Base-by-base conservation (phyloP, 1,140 invertebrate species). In the Pissodes strobi region DNA sequence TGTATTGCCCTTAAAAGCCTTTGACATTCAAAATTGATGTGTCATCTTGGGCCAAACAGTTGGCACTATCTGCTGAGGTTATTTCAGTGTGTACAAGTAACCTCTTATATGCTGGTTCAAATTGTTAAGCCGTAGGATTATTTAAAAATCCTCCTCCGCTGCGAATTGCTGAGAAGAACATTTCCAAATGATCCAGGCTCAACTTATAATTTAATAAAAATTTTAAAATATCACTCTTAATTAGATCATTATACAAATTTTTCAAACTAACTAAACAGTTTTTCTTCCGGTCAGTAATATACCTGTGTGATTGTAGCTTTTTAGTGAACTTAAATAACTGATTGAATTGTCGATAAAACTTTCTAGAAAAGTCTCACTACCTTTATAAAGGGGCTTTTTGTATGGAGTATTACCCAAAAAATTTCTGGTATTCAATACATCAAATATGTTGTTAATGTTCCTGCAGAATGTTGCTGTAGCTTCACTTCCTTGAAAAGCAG, bases 151-250 rank as follows among this genome's bases (percentile, higher is more conserved):
- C 74, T n/a, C 74, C 72, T 64, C 55, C 34, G 41, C 46, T 51
- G 51, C 74, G 38, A 15, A 79, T 71, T 8, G 53, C 58, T 12
- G 59, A 45, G 69, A 79, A 80, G 64, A 79, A 75, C 2, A 73
- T 25, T 70, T 80, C 77, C 15, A 79, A 48, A 60, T 78, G 75
- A 64, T 80, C 77, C 59, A 79, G 76, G 8, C 67, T 72, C 2
- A 79, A 53, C 67, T 77, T 79, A 58, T 78, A 76, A 1, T 72
- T 74, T 41, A 73, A 27, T 18, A 77, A 37, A 64, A 74, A 74
- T n/a, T 59, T 52, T 23, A 68, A 25, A 30, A 57, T n/a, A 39
- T 52, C 25, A 17, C 65, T 67, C 48, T 58, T 38, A 15, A 74
- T 49, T 59, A 69, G 62, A 15, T 57, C 64, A 17, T 66, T 23